Evolutionary conservation across 2,113 vertebrate genomes (phyloP), one percentile per base, ranked within the genome.

Genomic region (Sinosuthora webbiana): DNA sequence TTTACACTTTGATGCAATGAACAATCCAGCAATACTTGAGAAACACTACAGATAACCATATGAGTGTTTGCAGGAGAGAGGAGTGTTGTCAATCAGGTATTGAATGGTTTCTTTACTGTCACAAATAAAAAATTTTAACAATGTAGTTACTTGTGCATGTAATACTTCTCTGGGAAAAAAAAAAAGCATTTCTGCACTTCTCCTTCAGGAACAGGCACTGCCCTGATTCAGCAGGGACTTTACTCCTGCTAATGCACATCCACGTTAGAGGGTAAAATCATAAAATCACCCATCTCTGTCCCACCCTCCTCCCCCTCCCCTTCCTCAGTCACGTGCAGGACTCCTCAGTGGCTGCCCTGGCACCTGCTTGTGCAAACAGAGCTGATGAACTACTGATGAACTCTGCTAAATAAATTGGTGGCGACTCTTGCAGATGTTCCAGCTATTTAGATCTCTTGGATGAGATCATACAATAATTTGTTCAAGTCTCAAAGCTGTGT

Each of bases 111-210:
- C 97, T 97, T 98, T 97, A 96, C 96, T 98, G 97, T 98, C 97
- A 96, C 95, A 97, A 98, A 98, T 98, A 98, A 98, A 98, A 96
- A 83, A 49, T 18, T 97, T 95, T 96, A 97, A 95, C 95, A 78
- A 83, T 90, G 27, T 67, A 89, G 93, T 83, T 74, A 92, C 90
- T 95, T 90, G 92, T 97, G 96, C 77, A 94, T 96, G 82, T 64
- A 96, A 87, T 98, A 90, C 89, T 97, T 97, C 94, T 92, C 78
- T 86, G 64, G 71, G 91, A 86, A 90, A 59, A 55, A 53, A 52
- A 53, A 27, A 78, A 80, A 86, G 31, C 24, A 56, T 41, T 75
- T 62, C 70, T 84, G 81, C 95, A 70, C 83, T 93, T 83, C 55
- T 79, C 37, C 73, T 59, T 76, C 80, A 89, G 28, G 8, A 10